Conservation (phyloP, 1,140 invertebrate species). For the Eupristina koningsbergeri region DNA sequence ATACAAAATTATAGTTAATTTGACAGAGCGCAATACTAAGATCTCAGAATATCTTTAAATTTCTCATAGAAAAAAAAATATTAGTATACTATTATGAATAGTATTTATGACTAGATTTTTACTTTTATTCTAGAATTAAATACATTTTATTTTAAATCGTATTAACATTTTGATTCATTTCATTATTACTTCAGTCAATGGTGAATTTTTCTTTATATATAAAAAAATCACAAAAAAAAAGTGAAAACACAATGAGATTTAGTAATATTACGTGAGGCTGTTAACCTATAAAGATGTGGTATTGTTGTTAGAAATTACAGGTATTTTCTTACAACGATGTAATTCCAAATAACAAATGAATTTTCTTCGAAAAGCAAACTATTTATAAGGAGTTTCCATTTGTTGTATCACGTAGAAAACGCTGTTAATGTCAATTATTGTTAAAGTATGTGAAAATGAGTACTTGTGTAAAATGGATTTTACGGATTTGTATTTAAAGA, state of each 20-base stretch:
- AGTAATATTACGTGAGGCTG: constrained; percentile 12
- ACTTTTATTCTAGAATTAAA: not conserved
- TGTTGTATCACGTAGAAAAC: constrained; percentile 1
- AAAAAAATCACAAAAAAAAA: not conserved
- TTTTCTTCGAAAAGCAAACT: not conserved
- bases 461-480: constrained; percentile 1
- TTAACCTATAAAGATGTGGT: constrained; percentile 19
- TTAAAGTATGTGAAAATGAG: not conserved
- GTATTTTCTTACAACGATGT: constrained; percentile 35
- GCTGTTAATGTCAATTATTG: not conserved
- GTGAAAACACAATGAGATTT: not conserved
- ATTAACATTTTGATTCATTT: not conserved
- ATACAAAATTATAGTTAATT: not conserved
- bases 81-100: no score
- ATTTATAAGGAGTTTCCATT: constrained; percentile 23
- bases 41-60: no score
- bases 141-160: not conserved
- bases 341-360: constrained; percentile 29
- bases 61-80: no score
- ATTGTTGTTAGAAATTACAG: not conserved
- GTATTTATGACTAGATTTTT: not conserved
- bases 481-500: not conserved
- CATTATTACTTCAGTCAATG: not conserved
- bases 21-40: not conserved
- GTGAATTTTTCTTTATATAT: not conserved